Conservation (phyloP, 2,888 invertebrate species). For the Ceramica pisi region DNA sequence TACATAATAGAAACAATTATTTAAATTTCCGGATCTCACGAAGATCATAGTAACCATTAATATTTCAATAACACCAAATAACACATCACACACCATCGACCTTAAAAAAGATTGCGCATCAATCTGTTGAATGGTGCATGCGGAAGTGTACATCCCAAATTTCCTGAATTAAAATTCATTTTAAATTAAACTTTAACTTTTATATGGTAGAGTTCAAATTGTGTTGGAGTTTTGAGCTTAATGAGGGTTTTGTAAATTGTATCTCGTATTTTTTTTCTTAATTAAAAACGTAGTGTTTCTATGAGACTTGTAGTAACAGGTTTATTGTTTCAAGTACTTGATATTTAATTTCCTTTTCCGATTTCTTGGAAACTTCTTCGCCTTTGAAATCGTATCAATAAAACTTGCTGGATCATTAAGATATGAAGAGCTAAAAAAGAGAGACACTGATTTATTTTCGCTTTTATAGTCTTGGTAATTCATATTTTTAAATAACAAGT, state of each 20-base stretch:
- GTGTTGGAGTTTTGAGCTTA: conserved; percentile 2
- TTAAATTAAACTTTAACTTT: conserved; percentile 24
- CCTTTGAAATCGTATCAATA: not conserved
- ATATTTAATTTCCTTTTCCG: not conserved
- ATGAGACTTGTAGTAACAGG: conserved; percentile 9
- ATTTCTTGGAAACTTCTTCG: no score
- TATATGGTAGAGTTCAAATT: conserved; percentile 6
- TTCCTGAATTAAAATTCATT: conserved; percentile 22
- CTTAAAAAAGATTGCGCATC: conserved; percentile 45
- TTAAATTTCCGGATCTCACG: conserved; percentile 45
- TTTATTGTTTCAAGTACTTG: not conserved
- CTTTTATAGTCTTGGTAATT: no score
- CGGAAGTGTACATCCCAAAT: conserved; percentile 42
- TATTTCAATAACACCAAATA: conserved; percentile 33
- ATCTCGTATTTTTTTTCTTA: conserved; percentile 45
- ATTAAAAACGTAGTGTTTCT: conserved; percentile 39
- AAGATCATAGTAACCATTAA: conserved; percentile 5
- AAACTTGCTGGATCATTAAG: no score
- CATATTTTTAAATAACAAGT: not conserved
- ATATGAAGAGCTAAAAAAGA: no score
- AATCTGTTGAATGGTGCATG: conserved; percentile 33
- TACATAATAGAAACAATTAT: not conserved
- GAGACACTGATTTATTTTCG: no score
- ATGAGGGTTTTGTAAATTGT: conserved; percentile 41
- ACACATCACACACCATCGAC: conserved; percentile 20